Conservation (phyloP, 2,888 invertebrate species). For the Epicampocera succincta region DNA sequence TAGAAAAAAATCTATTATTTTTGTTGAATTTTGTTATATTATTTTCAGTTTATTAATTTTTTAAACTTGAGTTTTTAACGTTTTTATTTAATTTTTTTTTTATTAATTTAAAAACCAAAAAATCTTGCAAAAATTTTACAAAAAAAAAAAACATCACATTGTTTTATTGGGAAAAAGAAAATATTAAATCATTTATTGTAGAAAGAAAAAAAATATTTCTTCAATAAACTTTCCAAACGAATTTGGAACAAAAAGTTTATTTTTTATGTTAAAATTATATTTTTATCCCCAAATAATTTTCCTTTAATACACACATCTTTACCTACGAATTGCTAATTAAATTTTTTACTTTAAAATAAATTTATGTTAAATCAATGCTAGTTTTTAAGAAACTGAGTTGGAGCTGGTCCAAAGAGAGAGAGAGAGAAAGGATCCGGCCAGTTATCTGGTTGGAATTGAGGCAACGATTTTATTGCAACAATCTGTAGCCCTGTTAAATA, state of each 20-base stretch:
- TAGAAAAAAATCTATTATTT: slow-evolving; percentile 54
- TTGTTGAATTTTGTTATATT: slow-evolving; percentile 70
- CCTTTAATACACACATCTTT: slow-evolving; percentile 74
- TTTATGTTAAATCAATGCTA: slow-evolving; percentile 27
- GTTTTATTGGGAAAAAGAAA: slow-evolving; percentile 56
- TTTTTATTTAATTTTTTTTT: slow-evolving; percentile 73
- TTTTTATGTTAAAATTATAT: slow-evolving; percentile 42
- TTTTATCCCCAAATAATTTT: slow-evolving; percentile 29
- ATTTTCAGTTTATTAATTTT: slow-evolving; percentile 63
- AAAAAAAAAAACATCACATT: slow-evolving; percentile 71
- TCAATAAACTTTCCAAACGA: not conserved
- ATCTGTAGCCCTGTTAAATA: too few species aligned
- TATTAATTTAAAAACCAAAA: slow-evolving; percentile 64
- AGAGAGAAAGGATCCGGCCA: too few species aligned
- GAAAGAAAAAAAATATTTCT: slow-evolving; percentile 66
- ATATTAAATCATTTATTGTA: slow-evolving; percentile 44
- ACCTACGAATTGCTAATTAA: slow-evolving; percentile 79
- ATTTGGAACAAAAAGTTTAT: slow-evolving; percentile 48
- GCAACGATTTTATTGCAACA: too few species aligned
- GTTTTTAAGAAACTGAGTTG: not conserved
- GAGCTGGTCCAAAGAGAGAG: too few species aligned
- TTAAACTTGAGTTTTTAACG: slow-evolving; percentile 69
- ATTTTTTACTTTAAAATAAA: slow-evolving; percentile 36
- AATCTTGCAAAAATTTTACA: slow-evolving; percentile 62
- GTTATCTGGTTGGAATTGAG: too few species aligned